Conservation (phyloP, 2,113 vertebrate genomes). For the Glaucomys volans region DNA sequence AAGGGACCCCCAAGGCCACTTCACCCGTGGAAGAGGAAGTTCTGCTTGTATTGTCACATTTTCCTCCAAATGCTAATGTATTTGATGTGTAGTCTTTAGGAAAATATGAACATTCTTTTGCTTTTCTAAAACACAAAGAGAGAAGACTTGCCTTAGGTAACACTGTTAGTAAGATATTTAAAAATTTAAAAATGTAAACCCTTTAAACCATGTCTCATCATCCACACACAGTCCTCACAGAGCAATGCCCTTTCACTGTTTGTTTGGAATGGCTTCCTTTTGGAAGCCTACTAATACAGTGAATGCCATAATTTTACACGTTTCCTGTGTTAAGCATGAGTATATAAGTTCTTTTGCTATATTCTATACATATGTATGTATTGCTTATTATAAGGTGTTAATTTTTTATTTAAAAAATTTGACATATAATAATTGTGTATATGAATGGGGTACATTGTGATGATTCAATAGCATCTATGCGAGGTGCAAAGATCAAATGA, state of each 20-base stretch:
- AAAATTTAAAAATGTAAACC: neutral
- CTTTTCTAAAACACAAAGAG: constrained; percentile 40
- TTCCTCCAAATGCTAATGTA: neutral
- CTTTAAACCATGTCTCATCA: neutral
- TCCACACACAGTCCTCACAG: neutral
- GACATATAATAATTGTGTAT: neutral
- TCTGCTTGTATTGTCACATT: neutral
- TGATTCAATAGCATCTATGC: neutral
- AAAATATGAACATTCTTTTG: neutral
- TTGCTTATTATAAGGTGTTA: neutral
- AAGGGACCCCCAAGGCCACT: neutral
- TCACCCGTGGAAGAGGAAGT: neutral
- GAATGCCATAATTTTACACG: neutral
- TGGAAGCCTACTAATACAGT: neutral
- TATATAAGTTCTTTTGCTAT: neutral
- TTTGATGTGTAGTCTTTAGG: neutral
- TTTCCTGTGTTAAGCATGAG: neutral
- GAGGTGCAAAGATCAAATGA: neutral
- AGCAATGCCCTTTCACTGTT: neutral
- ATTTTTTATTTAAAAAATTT: neutral
- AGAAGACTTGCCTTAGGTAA: neutral
- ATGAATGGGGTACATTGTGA: neutral
- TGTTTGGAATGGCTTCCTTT: neutral
- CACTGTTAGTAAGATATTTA: neutral
- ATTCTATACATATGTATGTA: neutral